phyloP scores from a whole-genome alignment of 2,113 vertebrate genomes.

The Calypte anna region DNA sequence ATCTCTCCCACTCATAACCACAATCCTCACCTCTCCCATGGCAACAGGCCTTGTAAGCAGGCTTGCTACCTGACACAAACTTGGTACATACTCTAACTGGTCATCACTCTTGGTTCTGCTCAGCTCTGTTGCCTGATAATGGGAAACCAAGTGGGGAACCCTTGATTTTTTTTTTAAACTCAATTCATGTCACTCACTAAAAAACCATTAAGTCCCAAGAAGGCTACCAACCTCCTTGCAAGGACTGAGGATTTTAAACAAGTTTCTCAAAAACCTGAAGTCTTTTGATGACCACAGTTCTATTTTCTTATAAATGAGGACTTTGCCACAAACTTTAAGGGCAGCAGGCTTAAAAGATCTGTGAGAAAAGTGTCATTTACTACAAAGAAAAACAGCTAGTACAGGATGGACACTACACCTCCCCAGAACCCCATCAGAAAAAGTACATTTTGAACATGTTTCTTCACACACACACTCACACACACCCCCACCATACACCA shows the following conservation, averaged over 20 bases:
- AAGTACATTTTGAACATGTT: not conserved
- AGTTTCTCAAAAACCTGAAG: not conserved
- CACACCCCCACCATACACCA: not conserved
- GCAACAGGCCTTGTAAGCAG: not conserved
- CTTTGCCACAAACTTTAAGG: not conserved
- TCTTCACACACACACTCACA: not conserved
- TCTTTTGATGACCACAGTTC: not conserved
- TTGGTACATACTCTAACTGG: not conserved
- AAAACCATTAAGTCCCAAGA: not conserved
- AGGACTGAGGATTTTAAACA: not conserved
- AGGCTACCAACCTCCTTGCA: not conserved
- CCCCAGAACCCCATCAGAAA: not conserved
- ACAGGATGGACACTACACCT: not conserved
- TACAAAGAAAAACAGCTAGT: not conserved
- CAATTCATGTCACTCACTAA: not conserved
- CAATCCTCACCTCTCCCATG: not conserved
- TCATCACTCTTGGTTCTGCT: not conserved
- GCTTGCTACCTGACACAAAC: not conserved
- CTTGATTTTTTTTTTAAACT: not conserved
- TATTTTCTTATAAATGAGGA: not conserved
- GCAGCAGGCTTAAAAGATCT: not conserved
- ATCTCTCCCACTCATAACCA: not conserved
- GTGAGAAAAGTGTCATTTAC: not conserved
- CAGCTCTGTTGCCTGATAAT: not conserved
- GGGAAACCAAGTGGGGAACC: not conserved